Base-by-base conservation (phyloP, 2,888 invertebrate species). In the Cheilosia variabilis region DNA sequence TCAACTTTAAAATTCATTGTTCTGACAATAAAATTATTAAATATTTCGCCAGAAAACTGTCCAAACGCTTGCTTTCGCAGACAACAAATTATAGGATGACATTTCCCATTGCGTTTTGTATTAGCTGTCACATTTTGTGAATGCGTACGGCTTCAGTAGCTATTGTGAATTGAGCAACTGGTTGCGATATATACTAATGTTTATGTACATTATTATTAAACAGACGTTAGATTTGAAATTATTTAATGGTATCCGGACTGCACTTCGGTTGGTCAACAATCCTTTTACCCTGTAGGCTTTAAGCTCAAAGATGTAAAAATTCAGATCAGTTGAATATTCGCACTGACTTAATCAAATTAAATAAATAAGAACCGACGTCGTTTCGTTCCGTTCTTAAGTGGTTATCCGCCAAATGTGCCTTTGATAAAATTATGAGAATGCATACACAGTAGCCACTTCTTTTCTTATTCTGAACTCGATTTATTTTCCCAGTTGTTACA, bases 1-100 rank as follows among this genome's bases (percentile, higher is more conserved):
- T 90, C 90, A 19, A 90, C 89, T 88, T 89, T 87, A 52, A 89
- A 89, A 89, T 88, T 89, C 90, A 90, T 90, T 2, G 34, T 79
- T 75, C 55, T 19, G 41, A 10, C 17, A 63, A 41, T 4, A 52
- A 62, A 72, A 27, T 57, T 19, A 7, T 15, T 9, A 50, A 58
- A 65, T 52, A 13, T 19, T 31, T 58, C 41, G 6, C n/a, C 4
- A 15, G 17, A 68, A 55, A 6, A 19, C 10, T 19, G 15, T 47
- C 24, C 19, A 62, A 50, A 53, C 31, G 60, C 17, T 69, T 13
- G 27, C 43, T 62, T 58, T 24, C 34, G 2, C 15, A 17, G 19
- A 9, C 4, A 52, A 31, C 34, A 62, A 58, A n/a, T 60, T 58
- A 19, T 7, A 2, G 15, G 62, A 69, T 77, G 77, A 68, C 77